phyloP scores from a whole-genome alignment of 2,888 invertebrate genomes.

The Xanthia icteritia region DNA sequence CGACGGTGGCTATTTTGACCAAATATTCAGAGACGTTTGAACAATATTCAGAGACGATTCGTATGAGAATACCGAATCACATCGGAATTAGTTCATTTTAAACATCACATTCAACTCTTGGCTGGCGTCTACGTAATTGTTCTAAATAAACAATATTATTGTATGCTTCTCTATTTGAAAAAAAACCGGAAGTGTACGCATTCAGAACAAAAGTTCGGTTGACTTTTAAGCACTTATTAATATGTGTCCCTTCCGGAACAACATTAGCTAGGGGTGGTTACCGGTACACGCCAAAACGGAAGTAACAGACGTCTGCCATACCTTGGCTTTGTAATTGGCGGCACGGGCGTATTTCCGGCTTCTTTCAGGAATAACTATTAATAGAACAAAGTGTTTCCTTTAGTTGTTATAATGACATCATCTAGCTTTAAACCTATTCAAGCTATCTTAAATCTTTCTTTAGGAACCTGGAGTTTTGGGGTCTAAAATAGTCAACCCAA shows the following conservation, averaged over 20 bases:
- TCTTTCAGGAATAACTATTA: conserved; percentile 68
- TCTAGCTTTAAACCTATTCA: not conserved
- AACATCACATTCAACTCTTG: not conserved
- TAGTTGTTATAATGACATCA: conserved; percentile 26
- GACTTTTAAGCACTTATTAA: conserved; percentile 86
- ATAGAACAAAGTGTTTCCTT: conserved; percentile 66
- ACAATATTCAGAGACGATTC: conserved; percentile 23
- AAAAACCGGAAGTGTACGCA: conserved; percentile 78
- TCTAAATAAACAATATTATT: conserved; percentile 10
- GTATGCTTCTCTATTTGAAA: conserved; percentile 15
- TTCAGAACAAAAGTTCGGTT: conserved; percentile 82
- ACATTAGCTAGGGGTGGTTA: conserved; percentile 84
- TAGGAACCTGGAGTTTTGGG: not conserved
- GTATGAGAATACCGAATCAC: conserved; percentile 4
- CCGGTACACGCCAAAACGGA: conserved; percentile 86
- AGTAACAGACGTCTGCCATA: conserved; percentile 88
- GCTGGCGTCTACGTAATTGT: not conserved
- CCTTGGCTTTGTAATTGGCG: conserved; percentile 84
- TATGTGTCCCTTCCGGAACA: conserved; percentile 88
- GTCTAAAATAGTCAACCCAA: not conserved
- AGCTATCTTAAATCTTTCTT: not conserved
- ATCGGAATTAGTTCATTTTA: conserved; percentile 2
- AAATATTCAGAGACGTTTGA: conserved; percentile 20
- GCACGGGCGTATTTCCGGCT: conserved; percentile 88
- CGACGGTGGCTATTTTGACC: conserved; percentile 44